A percentile compares a stretch with the other conserved stretches of the same genome.
Evolutionary conservation across 1,140 invertebrate genomes (phyloP).

Genomic region (Sycophaga agraensis): DNA sequence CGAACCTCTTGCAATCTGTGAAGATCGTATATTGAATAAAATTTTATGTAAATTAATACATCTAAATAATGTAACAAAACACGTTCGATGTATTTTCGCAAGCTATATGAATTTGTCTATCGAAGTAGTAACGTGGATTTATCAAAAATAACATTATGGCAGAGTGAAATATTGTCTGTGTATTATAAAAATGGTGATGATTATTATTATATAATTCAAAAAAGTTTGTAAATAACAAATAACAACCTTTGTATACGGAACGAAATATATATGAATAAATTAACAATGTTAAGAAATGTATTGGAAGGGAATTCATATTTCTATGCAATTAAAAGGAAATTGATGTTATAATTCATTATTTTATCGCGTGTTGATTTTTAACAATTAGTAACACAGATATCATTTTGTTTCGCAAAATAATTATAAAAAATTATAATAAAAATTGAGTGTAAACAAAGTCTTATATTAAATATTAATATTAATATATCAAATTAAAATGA

Average conservation of each 20-base stretch:
- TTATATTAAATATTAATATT: constrained; percentile 9
- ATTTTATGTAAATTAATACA: constrained; percentile 2
- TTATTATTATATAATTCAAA: not conserved
- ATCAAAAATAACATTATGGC: constrained; percentile 16
- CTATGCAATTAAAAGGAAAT: constrained; percentile 25
- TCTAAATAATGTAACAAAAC: constrained; percentile 1
- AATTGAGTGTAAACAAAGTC: too few relatives aligned
- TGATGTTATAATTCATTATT: constrained; percentile 18
- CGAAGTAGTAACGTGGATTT: constrained; percentile 13
- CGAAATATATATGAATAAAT: constrained; percentile 15
- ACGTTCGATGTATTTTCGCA: constrained; percentile 25
- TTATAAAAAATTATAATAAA: too few relatives aligned
- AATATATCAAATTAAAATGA: constrained; percentile 14
- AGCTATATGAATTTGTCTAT: constrained; percentile 2
- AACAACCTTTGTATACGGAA: constrained; percentile 28
- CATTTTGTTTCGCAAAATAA: too few relatives aligned
- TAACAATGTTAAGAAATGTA: constrained; percentile 18
- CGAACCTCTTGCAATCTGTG: not conserved
- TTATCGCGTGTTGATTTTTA: not conserved
- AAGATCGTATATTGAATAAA: constrained; percentile 20
- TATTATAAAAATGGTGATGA: not conserved
- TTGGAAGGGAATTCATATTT: constrained; percentile 18
- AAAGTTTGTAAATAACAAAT: constrained; percentile 28
- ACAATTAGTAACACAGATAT: not conserved
- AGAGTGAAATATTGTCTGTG: not conserved